Conservation (phyloP, 92 coral and sea anemone genomes). For the Nematostella vectensis region DNA sequence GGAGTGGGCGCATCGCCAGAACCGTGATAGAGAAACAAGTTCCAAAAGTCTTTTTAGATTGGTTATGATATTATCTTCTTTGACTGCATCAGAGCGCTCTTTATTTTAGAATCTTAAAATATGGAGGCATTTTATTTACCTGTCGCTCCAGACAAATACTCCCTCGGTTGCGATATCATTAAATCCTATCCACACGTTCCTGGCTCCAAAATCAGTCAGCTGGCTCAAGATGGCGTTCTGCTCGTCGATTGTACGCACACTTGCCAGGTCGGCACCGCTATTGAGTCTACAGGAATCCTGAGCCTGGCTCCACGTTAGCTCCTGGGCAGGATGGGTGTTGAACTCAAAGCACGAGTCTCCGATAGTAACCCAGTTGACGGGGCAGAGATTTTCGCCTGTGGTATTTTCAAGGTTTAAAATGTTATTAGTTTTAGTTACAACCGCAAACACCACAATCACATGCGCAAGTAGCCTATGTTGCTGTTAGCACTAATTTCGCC, state of each 20-base stretch:
- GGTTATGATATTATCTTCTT: too few species aligned
- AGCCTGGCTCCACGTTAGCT: conserved; percentile 55
- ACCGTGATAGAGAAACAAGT: too few species aligned
- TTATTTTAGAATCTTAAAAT: too few species aligned
- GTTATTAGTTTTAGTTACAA: too few species aligned
- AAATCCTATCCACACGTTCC: conserved; percentile 80
- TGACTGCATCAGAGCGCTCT: too few species aligned
- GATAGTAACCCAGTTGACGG: conserved; percentile 67
- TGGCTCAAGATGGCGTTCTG: conserved; percentile 42
- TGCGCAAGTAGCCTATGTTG: too few species aligned
- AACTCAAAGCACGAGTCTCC: conserved; percentile 85
- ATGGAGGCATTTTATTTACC: too few species aligned
- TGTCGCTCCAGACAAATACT: conserved; percentile 69
- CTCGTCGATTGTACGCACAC: conserved; percentile 54
- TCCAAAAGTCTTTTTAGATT: too few species aligned
- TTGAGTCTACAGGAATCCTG: conserved; percentile 49
- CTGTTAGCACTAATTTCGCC: too few species aligned
- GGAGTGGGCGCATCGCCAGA: too few species aligned
- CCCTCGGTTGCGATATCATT: conserved; percentile 64
- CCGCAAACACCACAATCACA: too few species aligned
- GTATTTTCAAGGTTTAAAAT: neutral
- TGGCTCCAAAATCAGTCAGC: conserved; percentile 33
- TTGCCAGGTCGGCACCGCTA: conserved; percentile 53
- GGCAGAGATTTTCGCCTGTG: conserved; percentile 80
- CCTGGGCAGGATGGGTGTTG: conserved; percentile 58